Conservation (phyloP, 2,113 vertebrate species). For the Passer montanus region DNA sequence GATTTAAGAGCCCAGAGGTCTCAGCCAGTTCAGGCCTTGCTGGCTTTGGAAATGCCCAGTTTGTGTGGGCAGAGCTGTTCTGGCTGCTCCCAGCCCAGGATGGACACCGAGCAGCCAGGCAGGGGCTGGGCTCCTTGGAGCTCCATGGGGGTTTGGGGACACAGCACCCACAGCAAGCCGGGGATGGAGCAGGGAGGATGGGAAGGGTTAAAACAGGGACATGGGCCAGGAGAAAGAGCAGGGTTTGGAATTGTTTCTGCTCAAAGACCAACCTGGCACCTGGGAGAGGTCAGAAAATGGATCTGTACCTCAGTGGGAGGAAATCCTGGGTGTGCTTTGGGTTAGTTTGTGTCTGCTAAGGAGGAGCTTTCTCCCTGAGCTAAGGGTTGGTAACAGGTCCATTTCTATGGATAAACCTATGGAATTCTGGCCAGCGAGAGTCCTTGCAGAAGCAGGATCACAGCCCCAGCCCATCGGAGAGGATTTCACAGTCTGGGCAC, state of each 20-base stretch:
- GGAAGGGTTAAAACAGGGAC: background rate
- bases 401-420: background rate
- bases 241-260: background rate
- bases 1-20: background rate
- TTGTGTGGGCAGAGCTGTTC: background rate
- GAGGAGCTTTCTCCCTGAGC: background rate
- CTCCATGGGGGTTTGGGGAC: too few species aligned
- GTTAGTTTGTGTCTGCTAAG: background rate
- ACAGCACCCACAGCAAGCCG: background rate
- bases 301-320: background rate
- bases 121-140: background rate
- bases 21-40: background rate
- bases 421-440: background rate
- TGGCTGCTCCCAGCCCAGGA: background rate
- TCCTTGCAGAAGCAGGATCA: background rate
- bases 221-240: accelerated
- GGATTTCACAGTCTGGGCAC: background rate
- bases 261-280: background rate
- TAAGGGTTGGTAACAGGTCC: background rate
- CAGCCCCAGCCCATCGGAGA: accelerated
- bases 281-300: background rate
- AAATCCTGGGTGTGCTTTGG: too few species aligned
- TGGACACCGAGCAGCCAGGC: background rate
- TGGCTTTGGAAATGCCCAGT: background rate
- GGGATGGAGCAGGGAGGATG: background rate